These are phyloP conservation scores for Tetragnatha montana DNA, from an alignment of 2,888 invertebrate species.

Conservation along the genomic window DNA sequence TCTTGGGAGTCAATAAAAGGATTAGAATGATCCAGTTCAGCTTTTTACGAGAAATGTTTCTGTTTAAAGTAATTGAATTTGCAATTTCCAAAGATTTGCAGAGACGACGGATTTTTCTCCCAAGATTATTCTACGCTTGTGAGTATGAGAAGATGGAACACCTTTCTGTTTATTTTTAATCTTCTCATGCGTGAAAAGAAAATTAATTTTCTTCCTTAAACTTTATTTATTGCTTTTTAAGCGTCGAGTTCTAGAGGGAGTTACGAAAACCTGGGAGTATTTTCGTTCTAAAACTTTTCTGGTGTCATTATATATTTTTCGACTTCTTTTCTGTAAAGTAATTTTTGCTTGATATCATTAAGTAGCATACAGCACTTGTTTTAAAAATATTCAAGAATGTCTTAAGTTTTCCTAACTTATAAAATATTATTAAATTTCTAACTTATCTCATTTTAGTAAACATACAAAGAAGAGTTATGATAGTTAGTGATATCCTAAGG, in stretches of 20 bases:
- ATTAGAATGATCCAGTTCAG: constrained; percentile 19
- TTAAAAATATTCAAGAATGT: no score
- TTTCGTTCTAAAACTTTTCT: background rate
- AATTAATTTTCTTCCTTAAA: constrained; percentile 6
- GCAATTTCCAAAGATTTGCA: background rate
- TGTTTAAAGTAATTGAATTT: constrained; percentile 41
- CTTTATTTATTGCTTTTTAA: background rate
- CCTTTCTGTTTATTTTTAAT: constrained; percentile 22
- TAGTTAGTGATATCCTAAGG: no score
- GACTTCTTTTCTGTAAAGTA: no score
- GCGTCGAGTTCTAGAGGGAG: background rate
- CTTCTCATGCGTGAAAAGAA: background rate
- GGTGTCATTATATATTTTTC: no score
- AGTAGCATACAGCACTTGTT: no score
- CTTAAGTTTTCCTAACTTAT: no score
- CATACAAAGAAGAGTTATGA: no score
- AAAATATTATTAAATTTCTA: no score
- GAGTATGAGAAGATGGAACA: background rate
- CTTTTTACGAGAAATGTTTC: background rate
- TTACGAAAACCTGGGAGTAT: background rate
- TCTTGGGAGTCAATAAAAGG: constrained; percentile 21
- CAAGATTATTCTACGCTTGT: background rate
- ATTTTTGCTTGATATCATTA: no score
- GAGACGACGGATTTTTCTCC: background rate
- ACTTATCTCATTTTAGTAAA: no score